Percentiles rank a stretch among this genome's conserved stretches.
These are phyloP conservation scores for Dendrolimus kikuchii DNA, from an alignment of 1,140 invertebrate species.

Conservation along the genomic window DNA sequence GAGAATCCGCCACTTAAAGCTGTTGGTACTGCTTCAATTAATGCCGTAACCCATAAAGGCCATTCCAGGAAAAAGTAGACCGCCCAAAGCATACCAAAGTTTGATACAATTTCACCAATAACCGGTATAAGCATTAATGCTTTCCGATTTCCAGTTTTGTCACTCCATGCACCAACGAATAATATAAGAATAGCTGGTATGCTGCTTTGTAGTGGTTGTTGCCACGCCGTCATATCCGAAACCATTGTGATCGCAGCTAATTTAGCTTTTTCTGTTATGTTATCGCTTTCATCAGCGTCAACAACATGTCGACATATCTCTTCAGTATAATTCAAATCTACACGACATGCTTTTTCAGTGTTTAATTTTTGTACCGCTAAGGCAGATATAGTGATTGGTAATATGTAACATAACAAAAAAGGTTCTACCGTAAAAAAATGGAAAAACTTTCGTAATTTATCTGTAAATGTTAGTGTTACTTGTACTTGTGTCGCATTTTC, in stretches of 20 bases:
- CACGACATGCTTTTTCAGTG: slow-evolving; percentile 75
- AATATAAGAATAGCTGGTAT: slow-evolving; percentile 74
- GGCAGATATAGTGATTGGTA: slow-evolving; percentile 66
- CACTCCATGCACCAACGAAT: slow-evolving; percentile 77
- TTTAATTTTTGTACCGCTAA: slow-evolving; percentile 74
- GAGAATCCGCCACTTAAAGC: slow-evolving; percentile 70
- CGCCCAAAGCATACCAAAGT: slow-evolving; percentile 65
- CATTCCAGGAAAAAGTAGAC: slow-evolving; percentile 70
- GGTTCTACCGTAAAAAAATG: slow-evolving; percentile 72
- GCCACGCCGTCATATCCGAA: slow-evolving; percentile 71
- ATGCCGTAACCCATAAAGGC: slow-evolving; percentile 68
- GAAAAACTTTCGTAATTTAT: slow-evolving; percentile 23
- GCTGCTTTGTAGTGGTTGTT: slow-evolving; percentile 69
- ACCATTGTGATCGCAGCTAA: slow-evolving; percentile 64
- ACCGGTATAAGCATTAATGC: slow-evolving; percentile 72
- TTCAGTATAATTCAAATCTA: slow-evolving; percentile 70
- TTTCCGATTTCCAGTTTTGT: slow-evolving; percentile 74
- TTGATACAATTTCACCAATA: slow-evolving; percentile 66
- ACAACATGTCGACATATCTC: slow-evolving; percentile 66
- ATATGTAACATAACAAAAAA: slow-evolving; percentile 68
- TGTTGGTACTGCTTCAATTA: slow-evolving; percentile 69
- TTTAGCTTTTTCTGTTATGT: slow-evolving; percentile 34
- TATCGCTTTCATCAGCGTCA: slow-evolving; percentile 40
- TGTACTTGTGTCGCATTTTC: too few species aligned
- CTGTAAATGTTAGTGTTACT: background rate